Evolutionary conservation across 2,113 vertebrate genomes (phyloP), one percentile per base, ranked within the genome.

Genomic region (Progne subis): DNA sequence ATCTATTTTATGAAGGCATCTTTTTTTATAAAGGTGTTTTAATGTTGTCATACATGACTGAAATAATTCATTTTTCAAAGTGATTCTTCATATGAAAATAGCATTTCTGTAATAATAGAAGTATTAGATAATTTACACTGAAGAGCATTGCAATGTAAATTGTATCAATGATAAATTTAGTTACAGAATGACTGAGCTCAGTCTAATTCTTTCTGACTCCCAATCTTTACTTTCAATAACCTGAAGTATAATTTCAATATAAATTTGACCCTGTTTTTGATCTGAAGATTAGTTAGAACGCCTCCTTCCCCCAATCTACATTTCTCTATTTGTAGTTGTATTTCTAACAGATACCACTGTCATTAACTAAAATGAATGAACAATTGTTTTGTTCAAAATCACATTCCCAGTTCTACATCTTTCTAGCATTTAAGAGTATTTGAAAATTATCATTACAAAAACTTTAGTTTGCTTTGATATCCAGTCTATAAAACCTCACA

Each of bases 241-340:
- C 12, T 56, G n/a, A 72, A 71, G 15, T 37, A 76, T 8, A n/a
- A 57, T 47, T 92, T 88, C 43, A 56, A 61, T 29, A 24, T 6
- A 72, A 72, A 81, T 55, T 39, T 56, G 9, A 60, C 37, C 9
- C 18, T 64, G 2, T 1, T 82, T 74, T 49, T 81, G 4, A n/a
- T 74, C 24, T 77, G 46, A 41, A 72, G 46, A 32, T 69, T 34
- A 72, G 4, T 83, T 59, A 63, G 19, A 67, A 75, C 2, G 2
- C 2, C 5, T 17, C 3, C 4, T 8, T 8, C 8, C 5, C 2
- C 1, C 10, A 25, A 0, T 37, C 14, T 60, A 43, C 3, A n/a
- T 20, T 82, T 63, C 29, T 68, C 1, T 75, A 60, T 55, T 83
- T 82, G 39, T 23, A 34, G 9, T 31, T 41, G 8, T 71, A 37